phyloP scores from a whole-genome alignment of 2,113 vertebrate genomes.

The Oenanthe melanoleuca region DNA sequence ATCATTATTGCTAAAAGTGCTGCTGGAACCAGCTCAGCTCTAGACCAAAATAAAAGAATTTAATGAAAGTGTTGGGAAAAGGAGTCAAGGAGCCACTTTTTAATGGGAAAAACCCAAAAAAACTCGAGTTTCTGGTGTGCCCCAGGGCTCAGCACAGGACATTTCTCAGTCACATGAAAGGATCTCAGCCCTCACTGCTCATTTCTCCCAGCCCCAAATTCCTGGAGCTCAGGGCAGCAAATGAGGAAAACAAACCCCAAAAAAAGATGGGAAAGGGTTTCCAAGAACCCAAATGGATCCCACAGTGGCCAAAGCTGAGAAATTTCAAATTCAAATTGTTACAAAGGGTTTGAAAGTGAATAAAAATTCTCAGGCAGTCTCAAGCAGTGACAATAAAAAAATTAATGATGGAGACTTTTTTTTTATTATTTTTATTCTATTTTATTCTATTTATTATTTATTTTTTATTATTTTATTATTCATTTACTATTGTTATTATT shows the following conservation, averaged over 20 bases:
- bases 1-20: neutral
- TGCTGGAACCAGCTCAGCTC: neutral
- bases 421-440: too few relatives aligned
- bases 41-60: neutral
- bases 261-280: neutral
- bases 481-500: neutral
- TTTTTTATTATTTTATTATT: too few relatives aligned
- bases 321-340: accelerated
- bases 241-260: neutral
- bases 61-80: accelerated
- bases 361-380: too few relatives aligned
- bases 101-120: accelerated
- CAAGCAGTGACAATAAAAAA: too few relatives aligned
- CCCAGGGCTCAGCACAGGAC: neutral
- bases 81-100: neutral
- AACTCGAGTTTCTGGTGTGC: accelerated
- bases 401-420: neutral
- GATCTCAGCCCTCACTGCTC: neutral
- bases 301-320: too few relatives aligned
- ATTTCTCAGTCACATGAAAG: accelerated
- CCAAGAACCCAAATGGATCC: neutral
- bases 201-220: neutral
- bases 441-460: neutral
- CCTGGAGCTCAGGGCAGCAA: neutral
- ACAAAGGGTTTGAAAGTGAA: neutral